Evolutionary conservation across 2,797 vertebrate species (phyloP), one percentile per base, ranked within the genome.

Genomic region (Chanos chanos): DNA sequence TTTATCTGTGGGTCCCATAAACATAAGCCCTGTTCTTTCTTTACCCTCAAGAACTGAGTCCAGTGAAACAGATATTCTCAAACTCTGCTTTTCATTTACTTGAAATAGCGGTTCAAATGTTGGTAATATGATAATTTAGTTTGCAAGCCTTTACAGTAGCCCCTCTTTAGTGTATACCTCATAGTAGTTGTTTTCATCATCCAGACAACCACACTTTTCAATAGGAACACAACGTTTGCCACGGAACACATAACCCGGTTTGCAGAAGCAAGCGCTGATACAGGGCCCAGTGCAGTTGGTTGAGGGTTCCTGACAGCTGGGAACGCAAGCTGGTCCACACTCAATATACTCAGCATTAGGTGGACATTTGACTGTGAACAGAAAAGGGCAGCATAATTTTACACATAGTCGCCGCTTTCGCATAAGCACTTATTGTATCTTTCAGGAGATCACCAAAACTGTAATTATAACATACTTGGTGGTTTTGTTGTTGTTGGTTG

Each of bases 181-280:
- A 40, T 86, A 91, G 70, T 87, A 88, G 61, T 83, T 86, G 53
- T 86, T 81, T 0, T 83, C 3, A n/a, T 82, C 74, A 52, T 91
- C 86, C 71, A 87, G 64, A 57, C 90, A 93, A 28, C 79, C 76
- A 63, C 90, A 92, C 64, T 79, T 79, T 9, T 89, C 83, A 21
- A 86, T 60, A 1, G 71, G 83, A 39, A 91, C 75, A 56, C 91
- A 92, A 12, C 4, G 72, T 2, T 37, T 57, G 5, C 80, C 81
- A 12, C 76, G 82, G 60, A 89, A 88, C 71, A 93, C 76, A 71
- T 81, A 90, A 5, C 91, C 91, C n/a, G 83, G 81, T 64, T 89
- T 84, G 51, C 90, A 92, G 80, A 89, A 87, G 53, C 90, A 88
- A 41, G 75, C 86, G 0, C 69, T 86, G 47, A 79, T 78, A 59